Base-by-base conservation (phyloP, 1,140 invertebrate species). In the Galendromus occidentalis region DNA sequence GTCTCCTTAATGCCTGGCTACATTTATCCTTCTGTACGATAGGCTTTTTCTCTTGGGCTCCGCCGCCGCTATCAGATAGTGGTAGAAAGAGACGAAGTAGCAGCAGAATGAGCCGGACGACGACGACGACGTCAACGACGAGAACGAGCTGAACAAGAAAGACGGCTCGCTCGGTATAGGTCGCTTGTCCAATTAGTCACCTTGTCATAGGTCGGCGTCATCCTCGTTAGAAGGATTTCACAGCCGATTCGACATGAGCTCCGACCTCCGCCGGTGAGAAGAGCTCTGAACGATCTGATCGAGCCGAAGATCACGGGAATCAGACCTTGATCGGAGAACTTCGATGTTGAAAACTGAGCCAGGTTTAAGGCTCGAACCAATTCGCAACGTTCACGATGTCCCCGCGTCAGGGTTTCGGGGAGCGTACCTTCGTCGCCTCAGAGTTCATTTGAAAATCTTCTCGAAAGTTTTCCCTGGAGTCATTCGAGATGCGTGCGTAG, bases 171-270 rank as follows among this genome's bases (percentile, higher is more conserved):
- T 33, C 33, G n/a, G 4, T 28, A 47, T 47, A 59, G 51, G 33
- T 59, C 51, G 51, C 51, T 59, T 33, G 51, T 59, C 12, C 22
- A 47, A 28, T 22, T 47, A 47, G 18, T 22, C 28, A 28, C 45
- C 51, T 17, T 17, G 25, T 20, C 18, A 59, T 25, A 59, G 25
- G 51, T 25, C 22, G 17, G 51, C 33, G 22, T 33, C 51, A 59
- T 59, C 51, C 51, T 59, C 51, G 51, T 59, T 59, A 59, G 51
- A 33, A 59, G 51, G 51, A 59, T 59, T 59, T 59, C 51, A 59
- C 51, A 59, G 14, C 25, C 51, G 51, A 59, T 59, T 59, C 20
- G 51, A 59, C 14, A 59, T 33, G 4, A 39, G 22, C 51, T 22
- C 51, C 17, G 14, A 29, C 33, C 33, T 59, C 9, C 14, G 25